Base-by-base conservation (phyloP, 1,140 invertebrate species). In the Drosophila nebulosa region DNA sequence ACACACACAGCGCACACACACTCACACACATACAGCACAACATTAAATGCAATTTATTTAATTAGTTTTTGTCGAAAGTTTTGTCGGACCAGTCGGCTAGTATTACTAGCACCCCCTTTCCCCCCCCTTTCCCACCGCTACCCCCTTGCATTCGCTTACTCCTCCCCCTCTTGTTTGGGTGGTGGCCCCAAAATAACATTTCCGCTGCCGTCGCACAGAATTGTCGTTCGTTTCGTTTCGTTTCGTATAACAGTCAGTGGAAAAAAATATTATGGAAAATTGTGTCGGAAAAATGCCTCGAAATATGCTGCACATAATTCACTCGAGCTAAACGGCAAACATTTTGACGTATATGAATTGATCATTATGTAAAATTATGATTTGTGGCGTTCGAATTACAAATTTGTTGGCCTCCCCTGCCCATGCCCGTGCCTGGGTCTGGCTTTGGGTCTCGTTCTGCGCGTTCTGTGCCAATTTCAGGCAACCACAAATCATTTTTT, bases 311-410 rank as follows among this genome's bases (percentile, higher is more conserved):
- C 46, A 65, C 80, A 85, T 86, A 80, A 85, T 71, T 86, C 78
- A 80, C 73, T 74, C 58, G 42, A 62, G 55, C 30, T 64, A 35
- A 70, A 46, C 55, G 64, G 53, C 62, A 66, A 69, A 67, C 64
- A 62, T 74, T 89, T 83, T 83, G 86, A 90, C 86, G 70, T 90
- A 77, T 86, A 86, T 90, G 86, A 90, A 90, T 90, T 90, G 86
- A 90, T 90, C 86, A 90, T 90, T 88, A 90, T 83, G 78, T 75
- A 79, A 90, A 90, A 90, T 90, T 64, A 90, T 90, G 86, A 90
- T 90, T 90, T 90, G 86, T 90, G 6, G 86, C 86, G 86, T 86
- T 90, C 86, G 72, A 90, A 90, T 90, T 90, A 90, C 88, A 79
- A 89, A 90, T 90, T 83, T 75, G 79, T 78, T 79, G 77, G 50